These are phyloP conservation scores for Zonitis immaculata DNA, from an alignment of 2,888 invertebrate species.

Conservation along the genomic window DNA sequence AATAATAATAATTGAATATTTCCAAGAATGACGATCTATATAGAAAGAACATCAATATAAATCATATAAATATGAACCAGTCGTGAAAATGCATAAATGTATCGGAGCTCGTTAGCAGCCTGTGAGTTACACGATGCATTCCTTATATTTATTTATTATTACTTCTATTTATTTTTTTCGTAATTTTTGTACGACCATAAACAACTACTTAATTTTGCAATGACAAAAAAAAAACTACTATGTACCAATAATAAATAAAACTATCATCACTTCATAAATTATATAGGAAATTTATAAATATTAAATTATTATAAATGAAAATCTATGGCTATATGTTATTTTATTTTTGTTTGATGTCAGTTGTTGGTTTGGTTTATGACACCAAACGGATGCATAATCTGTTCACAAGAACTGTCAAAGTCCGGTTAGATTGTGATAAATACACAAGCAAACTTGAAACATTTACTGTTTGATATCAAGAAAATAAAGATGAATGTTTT, in stretches of 20 bases:
- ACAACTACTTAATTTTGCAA: constrained; percentile 43
- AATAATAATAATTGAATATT: not conserved
- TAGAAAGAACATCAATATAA: constrained; percentile 7
- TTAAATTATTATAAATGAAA: no score
- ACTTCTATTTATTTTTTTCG: constrained; percentile 1
- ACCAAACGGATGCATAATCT: constrained; percentile 39
- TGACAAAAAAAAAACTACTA: no score
- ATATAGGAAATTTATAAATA: constrained; percentile 35
- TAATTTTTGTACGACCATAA: constrained; percentile 38
- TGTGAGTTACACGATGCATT: constrained; percentile 32
- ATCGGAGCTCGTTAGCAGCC: constrained; percentile 37
- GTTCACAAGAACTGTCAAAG: constrained; percentile 40
- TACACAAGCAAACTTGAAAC: constrained; percentile 26
- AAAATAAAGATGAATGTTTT: constrained; percentile 40
- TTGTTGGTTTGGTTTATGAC: constrained; percentile 41
- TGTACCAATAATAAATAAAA: no score
- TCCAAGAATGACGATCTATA: not conserved
- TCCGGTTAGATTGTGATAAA: constrained; percentile 34
- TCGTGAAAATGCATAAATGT: constrained; percentile 34
- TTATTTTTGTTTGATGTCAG: constrained; percentile 43
- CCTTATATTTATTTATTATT: not conserved
- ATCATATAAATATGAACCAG: constrained; percentile 26
- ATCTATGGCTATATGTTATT: constrained; percentile 29
- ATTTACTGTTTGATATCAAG: constrained; percentile 28
- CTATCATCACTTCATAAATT: constrained; percentile 33